Conservation (phyloP, 2,113 vertebrate species). For the Rhabdomys dilectus region DNA sequence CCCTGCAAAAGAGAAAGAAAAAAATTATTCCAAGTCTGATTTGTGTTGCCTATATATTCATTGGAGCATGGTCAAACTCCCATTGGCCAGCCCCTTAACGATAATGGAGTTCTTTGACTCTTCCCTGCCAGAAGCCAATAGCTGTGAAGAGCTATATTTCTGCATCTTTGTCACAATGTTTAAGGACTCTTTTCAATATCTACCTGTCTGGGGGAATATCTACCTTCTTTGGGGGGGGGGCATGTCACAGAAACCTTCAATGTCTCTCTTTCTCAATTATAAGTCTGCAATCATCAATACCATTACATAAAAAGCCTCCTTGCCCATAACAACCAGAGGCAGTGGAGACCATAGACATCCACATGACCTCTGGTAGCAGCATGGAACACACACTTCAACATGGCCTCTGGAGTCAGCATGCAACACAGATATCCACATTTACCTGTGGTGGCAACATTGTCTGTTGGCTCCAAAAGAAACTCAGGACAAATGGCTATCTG, state of each 20-base stretch:
- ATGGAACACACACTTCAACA: neutral
- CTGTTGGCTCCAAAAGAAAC: neutral
- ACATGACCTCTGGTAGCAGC: neutral
- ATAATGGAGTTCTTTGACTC: neutral
- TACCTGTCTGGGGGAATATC: neutral
- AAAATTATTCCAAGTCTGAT: neutral
- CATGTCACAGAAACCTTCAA: neutral
- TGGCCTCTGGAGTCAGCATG: too few species aligned
- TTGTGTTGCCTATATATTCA: neutral
- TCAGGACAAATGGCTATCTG: neutral
- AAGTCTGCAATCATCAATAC: neutral
- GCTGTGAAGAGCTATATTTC: neutral
- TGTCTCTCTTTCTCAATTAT: neutral
- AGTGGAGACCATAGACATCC: neutral
- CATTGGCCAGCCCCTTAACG: neutral
- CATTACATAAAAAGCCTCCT: neutral
- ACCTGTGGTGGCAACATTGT: too few species aligned
- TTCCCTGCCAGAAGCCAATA: neutral
- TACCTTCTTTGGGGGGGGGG: neutral
- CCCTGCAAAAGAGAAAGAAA: neutral
- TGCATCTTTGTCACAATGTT: neutral
- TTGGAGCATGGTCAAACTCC: neutral
- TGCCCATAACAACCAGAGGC: neutral
- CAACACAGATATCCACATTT: too few species aligned
- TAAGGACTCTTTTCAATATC: neutral